phyloP scores from a whole-genome alignment of 1,140 invertebrate genomes.

The Pristionchus pacificus region DNA sequence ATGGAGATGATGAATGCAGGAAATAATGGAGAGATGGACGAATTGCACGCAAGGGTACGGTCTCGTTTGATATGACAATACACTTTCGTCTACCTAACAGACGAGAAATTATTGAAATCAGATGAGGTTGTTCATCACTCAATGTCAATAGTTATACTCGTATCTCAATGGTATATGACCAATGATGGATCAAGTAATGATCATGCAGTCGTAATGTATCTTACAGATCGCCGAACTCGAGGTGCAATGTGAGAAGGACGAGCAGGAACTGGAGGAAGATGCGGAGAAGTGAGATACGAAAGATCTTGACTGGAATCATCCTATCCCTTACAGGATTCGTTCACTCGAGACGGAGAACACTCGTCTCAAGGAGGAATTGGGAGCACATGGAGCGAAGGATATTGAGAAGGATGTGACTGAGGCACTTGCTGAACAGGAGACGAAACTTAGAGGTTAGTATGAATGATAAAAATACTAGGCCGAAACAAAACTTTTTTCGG shows the following conservation, averaged over 20 bases:
- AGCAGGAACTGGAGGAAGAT: conserved; percentile 25
- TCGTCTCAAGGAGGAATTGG: conserved; percentile 27
- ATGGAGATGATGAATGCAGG: conserved; percentile 10
- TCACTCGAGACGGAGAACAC: conserved; percentile 19
- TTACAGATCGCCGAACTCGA: conserved; percentile 25
- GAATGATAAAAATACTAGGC: too few species aligned
- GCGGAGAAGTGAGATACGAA: conserved; percentile 1
- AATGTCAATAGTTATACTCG: conserved; percentile 22
- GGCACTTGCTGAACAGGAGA: conserved; percentile 9
- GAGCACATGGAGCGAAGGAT: conserved; percentile 26
- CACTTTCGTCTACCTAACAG: not conserved
- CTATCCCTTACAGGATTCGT: conserved; percentile 3
- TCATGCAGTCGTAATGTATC: conserved; percentile 3
- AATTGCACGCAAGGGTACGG: conserved; percentile 15
- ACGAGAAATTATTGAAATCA: conserved; percentile 23
- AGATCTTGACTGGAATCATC: not conserved
- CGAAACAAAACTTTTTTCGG: too few species aligned
- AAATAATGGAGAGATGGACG: not conserved
- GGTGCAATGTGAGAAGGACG: conserved; percentile 18
- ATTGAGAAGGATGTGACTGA: conserved; percentile 13
- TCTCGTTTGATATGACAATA: conserved; percentile 7
- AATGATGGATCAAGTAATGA: not conserved
- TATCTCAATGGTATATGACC: conserved; percentile 6
- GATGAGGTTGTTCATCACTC: conserved; percentile 6
- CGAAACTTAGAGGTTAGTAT: not conserved